phyloP scores from a whole-genome alignment of 2,113 vertebrate species.

The Tauraco erythrolophus region DNA sequence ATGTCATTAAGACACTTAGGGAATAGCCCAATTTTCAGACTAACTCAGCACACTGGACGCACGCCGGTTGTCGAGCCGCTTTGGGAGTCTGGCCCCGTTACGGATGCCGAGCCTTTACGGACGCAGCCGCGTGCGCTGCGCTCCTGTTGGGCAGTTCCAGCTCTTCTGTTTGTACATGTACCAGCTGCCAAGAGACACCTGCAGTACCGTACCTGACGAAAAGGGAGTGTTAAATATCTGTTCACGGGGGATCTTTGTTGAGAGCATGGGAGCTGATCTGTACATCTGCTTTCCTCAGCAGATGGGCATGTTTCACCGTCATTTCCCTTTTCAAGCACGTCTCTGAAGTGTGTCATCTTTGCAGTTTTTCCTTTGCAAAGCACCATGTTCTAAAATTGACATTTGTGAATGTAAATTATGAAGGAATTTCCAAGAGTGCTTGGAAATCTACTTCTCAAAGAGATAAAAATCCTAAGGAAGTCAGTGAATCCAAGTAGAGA shows the following conservation, averaged over 20 bases:
- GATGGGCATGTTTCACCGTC: background rate
- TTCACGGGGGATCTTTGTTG: background rate
- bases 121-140: rapidly evolving
- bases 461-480: background rate
- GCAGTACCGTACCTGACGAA: background rate
- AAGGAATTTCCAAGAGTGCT: conserved; percentile 5
- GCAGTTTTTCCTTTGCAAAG: background rate
- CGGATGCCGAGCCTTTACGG: background rate
- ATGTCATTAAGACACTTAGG: background rate
- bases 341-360: background rate
- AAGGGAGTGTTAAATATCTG: background rate
- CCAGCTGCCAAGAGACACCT: background rate
- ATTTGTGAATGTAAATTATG: background rate
- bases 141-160: background rate
- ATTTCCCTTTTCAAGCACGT: background rate
- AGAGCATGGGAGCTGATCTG: background rate
- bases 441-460: background rate
- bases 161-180: rapidly evolving
- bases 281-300: background rate
- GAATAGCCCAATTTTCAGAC: background rate
- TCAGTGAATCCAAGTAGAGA: conserved; percentile 10
- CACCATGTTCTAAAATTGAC: background rate
- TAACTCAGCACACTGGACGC: too few species aligned
- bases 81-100: background rate
- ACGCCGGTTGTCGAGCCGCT: background rate